Base-by-base conservation (phyloP, 2,797 vertebrate genomes). In the Pipistrellus pipistrellus region DNA sequence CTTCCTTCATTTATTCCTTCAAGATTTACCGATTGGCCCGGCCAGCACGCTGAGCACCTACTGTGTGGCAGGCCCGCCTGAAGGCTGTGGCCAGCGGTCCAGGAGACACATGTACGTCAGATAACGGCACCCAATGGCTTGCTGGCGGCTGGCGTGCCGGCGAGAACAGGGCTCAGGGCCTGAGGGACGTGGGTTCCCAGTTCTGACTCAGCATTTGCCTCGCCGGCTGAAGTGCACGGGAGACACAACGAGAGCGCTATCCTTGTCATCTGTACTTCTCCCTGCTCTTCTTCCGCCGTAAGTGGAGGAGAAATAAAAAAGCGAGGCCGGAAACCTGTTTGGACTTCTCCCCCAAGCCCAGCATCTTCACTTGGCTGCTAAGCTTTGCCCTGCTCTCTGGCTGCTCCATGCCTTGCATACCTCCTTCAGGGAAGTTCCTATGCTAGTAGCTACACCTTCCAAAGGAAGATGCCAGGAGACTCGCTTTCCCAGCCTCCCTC, bases 381-480 rank as follows among this genome's bases (percentile, higher is more conserved):
- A 82, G 55, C 90, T 77, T n/a, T n/a, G 27, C 75, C 53, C 88
- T 46, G 3, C 91, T 55, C 91, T 32, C 93, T 32, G 64, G 66
- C 85, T 5, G 30, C 41, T 62, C 23, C 0, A 4, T 27, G 25
- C 38, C 4, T n/a, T 13, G 32, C 18, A 2, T 7, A 20, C 64
- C 15, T 15, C 41, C 46, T 32, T 9, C 23, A 41, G 73, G 83
- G 83, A 78, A 10, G 3, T 38, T 72, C 41, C 38, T 38, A 32
- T 25, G 18, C 59, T 0, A 20, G 35, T 14, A 27, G 68, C n/a
- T 30, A 14, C 21, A 15, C 7, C 32, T 14, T 48, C 68, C 18
- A 0, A 0, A 27, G 41, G 27, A 15, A 81, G 25, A 25, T 0
- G 27, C 59, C 53, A 12, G 72, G 51, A 85, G 8, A 59, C 27